Evolutionary conservation across 2,113 vertebrate species (phyloP).

Genomic region (Dipodomys spectabilis): DNA sequence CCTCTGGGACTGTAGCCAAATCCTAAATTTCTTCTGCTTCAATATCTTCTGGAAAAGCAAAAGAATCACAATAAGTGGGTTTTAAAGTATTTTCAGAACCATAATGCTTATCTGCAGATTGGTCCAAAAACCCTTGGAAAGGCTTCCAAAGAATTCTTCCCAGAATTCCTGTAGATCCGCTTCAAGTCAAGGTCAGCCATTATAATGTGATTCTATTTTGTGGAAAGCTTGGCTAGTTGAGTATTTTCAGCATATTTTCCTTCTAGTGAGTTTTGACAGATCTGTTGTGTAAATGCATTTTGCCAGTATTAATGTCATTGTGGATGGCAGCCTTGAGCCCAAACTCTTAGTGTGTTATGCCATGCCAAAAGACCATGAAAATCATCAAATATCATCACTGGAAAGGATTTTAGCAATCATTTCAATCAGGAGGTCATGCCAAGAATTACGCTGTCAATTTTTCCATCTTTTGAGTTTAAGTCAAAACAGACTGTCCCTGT

Average conservation of each 20-base stretch:
- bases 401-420: background rate
- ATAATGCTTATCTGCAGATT: background rate
- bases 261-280: background rate
- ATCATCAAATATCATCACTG: background rate
- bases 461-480: conserved; percentile 16
- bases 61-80: background rate
- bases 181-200: background rate
- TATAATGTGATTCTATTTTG: background rate
- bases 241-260: background rate
- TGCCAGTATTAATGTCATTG: background rate
- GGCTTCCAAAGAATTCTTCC: background rate
- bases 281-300: background rate
- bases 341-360: conserved; percentile 22
- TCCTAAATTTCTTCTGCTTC: background rate
- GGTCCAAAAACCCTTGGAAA: background rate
- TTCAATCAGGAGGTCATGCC: background rate
- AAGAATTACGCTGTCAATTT: background rate
- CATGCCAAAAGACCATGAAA: background rate
- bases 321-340: background rate
- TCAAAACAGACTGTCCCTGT: background rate
- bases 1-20: background rate
- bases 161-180: background rate
- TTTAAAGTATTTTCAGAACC: background rate
- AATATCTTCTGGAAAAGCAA: conserved; percentile 24
- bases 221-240: background rate